Evolutionary conservation across 2,797 vertebrate species (phyloP).

Genomic region (Sphaeramia orbicularis): DNA sequence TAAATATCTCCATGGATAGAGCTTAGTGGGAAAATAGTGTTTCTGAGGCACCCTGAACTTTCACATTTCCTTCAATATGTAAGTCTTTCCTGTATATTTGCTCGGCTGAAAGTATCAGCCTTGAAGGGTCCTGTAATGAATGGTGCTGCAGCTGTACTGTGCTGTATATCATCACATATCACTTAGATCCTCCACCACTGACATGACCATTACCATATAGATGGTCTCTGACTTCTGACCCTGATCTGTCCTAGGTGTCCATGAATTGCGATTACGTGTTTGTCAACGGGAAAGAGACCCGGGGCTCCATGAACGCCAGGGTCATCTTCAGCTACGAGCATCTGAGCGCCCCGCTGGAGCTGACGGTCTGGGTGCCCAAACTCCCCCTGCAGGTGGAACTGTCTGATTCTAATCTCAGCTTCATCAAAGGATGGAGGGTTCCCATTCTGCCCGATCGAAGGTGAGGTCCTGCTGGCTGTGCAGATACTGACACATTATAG

Average conservation of each 20-base stretch:
- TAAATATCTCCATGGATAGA: too few relatives aligned
- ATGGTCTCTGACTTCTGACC: conserved; percentile 68
- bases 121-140: conserved; percentile 48
- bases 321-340: conserved; percentile 97
- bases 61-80: conserved; percentile 12
- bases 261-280: conserved; percentile 98
- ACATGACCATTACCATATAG: conserved; percentile 68
- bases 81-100: conserved; percentile 28
- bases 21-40: background rate
- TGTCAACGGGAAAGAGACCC: conserved; percentile 96
- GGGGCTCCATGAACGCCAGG: conserved; percentile 94
- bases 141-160: conserved; percentile 18
- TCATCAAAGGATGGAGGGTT: conserved; percentile 99
- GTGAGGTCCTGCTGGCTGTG: conserved; percentile 74
- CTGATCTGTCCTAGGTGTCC: conserved; percentile 89
- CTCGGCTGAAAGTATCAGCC: conserved; percentile 40
- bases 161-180: conserved; percentile 54
- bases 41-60: conserved; percentile 16
- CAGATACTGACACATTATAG: background rate
- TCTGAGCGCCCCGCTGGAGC: conserved; percentile 93
- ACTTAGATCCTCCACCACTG: conserved; percentile 8
- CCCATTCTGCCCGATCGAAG: conserved; percentile 94
- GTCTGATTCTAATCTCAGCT: conserved; percentile 91
- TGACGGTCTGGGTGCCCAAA: conserved; percentile 98
- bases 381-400: conserved; percentile 95